Percentiles rank a stretch among this genome's conserved stretches.
These are phyloP conservation scores for Drosophila hydei DNA, from an alignment of 1,140 invertebrate species.

Conservation along the genomic window DNA sequence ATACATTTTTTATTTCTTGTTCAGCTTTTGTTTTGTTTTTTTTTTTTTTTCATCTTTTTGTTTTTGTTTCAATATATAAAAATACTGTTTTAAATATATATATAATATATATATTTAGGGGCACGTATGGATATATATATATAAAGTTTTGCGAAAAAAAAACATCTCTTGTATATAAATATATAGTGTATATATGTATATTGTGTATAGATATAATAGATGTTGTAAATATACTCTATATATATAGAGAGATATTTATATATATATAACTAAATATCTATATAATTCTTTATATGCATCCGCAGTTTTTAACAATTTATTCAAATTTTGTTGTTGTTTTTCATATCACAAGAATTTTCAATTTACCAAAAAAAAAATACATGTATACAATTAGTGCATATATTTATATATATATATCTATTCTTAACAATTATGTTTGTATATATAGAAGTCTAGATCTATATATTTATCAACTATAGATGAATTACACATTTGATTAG, in stretches of 20 bases:
- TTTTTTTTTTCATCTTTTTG: constrained; percentile 33
- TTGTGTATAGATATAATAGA: constrained; percentile 51
- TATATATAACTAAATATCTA: constrained; percentile 39
- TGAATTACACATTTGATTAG: constrained; percentile 57
- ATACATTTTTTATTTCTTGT: constrained; percentile 61
- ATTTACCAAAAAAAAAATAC: constrained; percentile 60
- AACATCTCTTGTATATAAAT: constrained; percentile 69
- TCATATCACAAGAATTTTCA: constrained; percentile 81
- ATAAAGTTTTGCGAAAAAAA: constrained; percentile 57
- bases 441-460: constrained; percentile 25
- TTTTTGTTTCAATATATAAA: constrained; percentile 62
- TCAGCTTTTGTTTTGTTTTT: constrained; percentile 45
- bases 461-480: constrained; percentile 35
- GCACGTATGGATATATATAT: constrained; percentile 31
- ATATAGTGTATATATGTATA: constrained; percentile 73
- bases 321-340: constrained; percentile 56
- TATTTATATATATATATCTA: constrained; percentile 20
- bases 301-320: constrained; percentile 69
- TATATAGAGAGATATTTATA: too few species aligned
- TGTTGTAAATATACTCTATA: constrained; percentile 37
- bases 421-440: background rate
- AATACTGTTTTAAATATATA: constrained; percentile 62
- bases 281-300: constrained; percentile 52
- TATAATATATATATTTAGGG: constrained; percentile 16
- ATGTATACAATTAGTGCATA: constrained; percentile 7